Evolutionary conservation across 1,140 invertebrate species (phyloP).

Genomic region (Drosophila virilis): DNA sequence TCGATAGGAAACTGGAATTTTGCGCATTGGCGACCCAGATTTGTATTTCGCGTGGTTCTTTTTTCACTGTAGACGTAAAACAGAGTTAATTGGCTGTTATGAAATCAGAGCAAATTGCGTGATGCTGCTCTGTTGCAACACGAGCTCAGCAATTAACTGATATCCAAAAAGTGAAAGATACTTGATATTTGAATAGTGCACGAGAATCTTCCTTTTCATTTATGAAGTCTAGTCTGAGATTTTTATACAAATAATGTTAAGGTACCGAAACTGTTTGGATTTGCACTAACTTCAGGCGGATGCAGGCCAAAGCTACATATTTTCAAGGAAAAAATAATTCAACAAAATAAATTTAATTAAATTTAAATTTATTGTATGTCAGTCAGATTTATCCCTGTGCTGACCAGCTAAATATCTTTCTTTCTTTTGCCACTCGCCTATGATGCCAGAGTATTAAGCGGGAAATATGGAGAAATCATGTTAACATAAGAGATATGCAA

Average conservation of each 20-base stretch:
- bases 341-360: too few species aligned
- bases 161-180: neutral
- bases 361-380: too few species aligned
- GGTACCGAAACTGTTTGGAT: too few species aligned
- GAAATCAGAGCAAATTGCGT: slow-evolving; percentile 38
- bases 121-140: slow-evolving; percentile 19
- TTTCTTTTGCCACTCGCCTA: neutral
- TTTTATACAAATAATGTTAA: too few species aligned
- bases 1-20: slow-evolving; percentile 91
- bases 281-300: too few species aligned
- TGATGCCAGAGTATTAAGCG: slow-evolving; percentile 4
- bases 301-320: too few species aligned
- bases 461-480: slow-evolving; percentile 14
- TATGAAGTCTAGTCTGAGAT: too few species aligned
- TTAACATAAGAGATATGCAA: slow-evolving; percentile 27
- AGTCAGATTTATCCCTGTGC: too few species aligned
- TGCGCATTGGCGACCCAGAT: slow-evolving; percentile 91
- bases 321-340: too few species aligned
- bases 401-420: too few species aligned
- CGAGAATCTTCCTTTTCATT: neutral
- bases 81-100: slow-evolving; percentile 43
- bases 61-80: slow-evolving; percentile 86
- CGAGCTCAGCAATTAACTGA: too few species aligned
- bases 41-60: slow-evolving; percentile 89
- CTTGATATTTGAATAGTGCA: neutral